phyloP scores from a whole-genome alignment of 1,140 invertebrate species.

The Scaptomyza graminum region DNA sequence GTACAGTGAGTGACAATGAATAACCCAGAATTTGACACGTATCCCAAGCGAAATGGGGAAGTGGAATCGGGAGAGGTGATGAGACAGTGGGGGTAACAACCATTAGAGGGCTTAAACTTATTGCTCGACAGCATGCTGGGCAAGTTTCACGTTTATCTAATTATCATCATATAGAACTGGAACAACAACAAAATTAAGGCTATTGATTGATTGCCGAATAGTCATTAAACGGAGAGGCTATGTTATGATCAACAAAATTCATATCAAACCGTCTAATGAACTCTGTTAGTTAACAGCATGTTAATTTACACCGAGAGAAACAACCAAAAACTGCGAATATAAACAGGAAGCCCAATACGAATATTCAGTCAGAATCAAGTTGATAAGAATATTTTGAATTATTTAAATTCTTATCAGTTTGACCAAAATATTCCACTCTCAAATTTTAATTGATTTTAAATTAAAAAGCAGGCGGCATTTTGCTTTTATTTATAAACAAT shows the following conservation, averaged over 20 bases:
- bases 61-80: not conserved
- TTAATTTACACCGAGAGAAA: conserved; percentile 7
- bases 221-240: no score
- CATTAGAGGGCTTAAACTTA: conserved; percentile 47
- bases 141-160: conserved; percentile 60
- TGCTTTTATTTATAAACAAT: conserved; percentile 18
- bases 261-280: conserved; percentile 61
- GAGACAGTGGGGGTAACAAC: conserved; percentile 10
- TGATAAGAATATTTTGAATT: conserved; percentile 35
- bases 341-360: conserved; percentile 4
- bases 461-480: no score
- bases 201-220: conserved; percentile 59
- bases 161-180: conserved; percentile 65
- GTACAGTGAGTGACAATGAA: conserved; percentile 13
- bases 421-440: not conserved
- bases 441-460: not conserved
- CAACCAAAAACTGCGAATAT: not conserved
- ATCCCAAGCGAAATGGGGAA: conserved; percentile 17
- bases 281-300: conserved; percentile 42
- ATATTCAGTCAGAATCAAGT: not conserved
- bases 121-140: conserved; percentile 14
- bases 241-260: conserved; percentile 3
- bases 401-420: not conserved
- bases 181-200: conserved; percentile 12
- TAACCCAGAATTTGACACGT: conserved; percentile 33